Evolutionary conservation across 2,888 invertebrate species (phyloP), one percentile per base, ranked within the genome.

Genomic region (Hipparchia semele): DNA sequence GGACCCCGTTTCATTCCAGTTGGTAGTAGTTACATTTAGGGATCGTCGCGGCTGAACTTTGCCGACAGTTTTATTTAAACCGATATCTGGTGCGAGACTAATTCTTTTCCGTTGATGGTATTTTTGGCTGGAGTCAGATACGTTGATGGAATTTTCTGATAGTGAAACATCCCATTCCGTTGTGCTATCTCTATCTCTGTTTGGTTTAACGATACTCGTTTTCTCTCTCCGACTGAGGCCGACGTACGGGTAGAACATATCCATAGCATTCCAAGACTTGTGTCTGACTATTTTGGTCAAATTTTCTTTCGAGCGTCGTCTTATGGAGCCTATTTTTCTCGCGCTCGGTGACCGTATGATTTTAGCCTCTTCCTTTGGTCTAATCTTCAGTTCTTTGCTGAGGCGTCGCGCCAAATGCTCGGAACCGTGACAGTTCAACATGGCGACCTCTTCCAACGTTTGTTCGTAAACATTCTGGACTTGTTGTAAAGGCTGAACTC

Each of bases 331-430:
- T 73, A 97, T 97, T 94, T 97, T 97, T 68, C 97, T 94, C 1
- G 97, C 97, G 84, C 97, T 97, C 0, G 97, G 97, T 0, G 97
- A 97, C 77, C 97, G 90, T 75, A 97, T 96, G 7, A 97, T 94
- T 82, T 96, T 96, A 68, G 95, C 94, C 80, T 97, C 96, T 54
- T 94, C 94, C 73, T 95, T 96, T 62, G 96, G 95, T 73, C 97
- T 91, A 72, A 97, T 97, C 84, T 96, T 96, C 62, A 97, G 85
- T 84, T 97, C 97, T 81, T 95, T 95, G 80, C 96, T 96, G 60
- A 97, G 88, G 74, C 96, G 93, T 74, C 95, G 95, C 2, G 97
- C 97, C 74, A 97, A 88, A 76, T 96, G 95, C 81, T 97, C 97
- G 0, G 96, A 95, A 1, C 94, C 95, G 0, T 95, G 94, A 72